A percentile compares a stretch with the other conserved stretches of the same genome.
These are phyloP conservation scores for Trachurus trachurus DNA, from an alignment of 2,797 vertebrate species.

Conservation along the genomic window DNA sequence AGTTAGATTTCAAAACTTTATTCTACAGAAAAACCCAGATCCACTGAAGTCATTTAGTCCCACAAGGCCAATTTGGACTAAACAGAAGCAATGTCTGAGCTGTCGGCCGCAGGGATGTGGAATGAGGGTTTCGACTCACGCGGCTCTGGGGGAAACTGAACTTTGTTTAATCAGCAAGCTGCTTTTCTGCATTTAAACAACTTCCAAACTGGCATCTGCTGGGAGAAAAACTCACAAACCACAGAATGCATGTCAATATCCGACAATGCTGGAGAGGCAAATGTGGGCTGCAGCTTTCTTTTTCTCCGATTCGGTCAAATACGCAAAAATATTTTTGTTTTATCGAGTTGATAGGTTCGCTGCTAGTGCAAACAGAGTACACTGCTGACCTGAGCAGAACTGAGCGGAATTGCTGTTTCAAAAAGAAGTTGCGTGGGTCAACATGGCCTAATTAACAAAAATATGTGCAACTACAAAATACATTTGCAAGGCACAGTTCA, in stretches of 20 bases:
- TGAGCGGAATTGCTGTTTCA: constrained; percentile 3
- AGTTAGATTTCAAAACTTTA: constrained; percentile 18
- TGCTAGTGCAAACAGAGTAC: not conserved
- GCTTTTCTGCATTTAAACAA: constrained; percentile 65
- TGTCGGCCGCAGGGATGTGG: constrained; percentile 38
- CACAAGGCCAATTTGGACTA: constrained; percentile 40
- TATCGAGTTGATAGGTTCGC: constrained; percentile 31
- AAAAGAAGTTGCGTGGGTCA: not conserved
- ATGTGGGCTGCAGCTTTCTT: constrained; percentile 20
- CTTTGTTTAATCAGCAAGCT: constrained; percentile 64
- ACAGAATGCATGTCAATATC: constrained; percentile 60
- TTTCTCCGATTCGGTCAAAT: constrained; percentile 32
- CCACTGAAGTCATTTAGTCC: constrained; percentile 30
- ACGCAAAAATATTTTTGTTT: constrained; percentile 35
- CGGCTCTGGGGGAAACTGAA: constrained; percentile 43
- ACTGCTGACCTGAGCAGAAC: constrained; percentile 13
- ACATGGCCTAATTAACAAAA: not conserved
- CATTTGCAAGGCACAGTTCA: not conserved
- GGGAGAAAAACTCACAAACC: constrained; percentile 56
- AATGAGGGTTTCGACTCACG: constrained; percentile 51
- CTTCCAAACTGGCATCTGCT: constrained; percentile 55
- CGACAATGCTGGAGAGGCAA: constrained; percentile 34
- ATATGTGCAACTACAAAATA: not conserved
- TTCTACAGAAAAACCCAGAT: constrained; percentile 24
- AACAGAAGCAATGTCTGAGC: constrained; percentile 50